Evolutionary conservation across 2,888 invertebrate genomes (phyloP), one percentile per base, ranked within the genome.

Genomic region (Parnassius glacialis): DNA sequence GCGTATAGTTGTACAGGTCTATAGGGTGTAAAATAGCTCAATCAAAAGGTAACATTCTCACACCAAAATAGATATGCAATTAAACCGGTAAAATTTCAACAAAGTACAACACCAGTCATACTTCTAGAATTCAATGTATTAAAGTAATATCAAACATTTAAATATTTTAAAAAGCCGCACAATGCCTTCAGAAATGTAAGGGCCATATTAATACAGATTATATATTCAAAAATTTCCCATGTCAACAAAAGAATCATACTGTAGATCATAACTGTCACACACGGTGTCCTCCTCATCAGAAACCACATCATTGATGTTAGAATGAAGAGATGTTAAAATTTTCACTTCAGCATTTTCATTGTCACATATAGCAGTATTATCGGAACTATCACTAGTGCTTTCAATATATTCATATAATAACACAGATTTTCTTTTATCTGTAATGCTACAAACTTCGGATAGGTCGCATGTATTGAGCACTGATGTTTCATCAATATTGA

Each of bases 211-310:
- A 58, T 62, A 59, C 50, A 16, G 63, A 56, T 63, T 1, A 58
- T 44, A 59, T 43, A 58, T 54, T 71, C 78, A 92, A 80, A 92
- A 92, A 72, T 90, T 90, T 64, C 92, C 92, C 90, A 92, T 90
- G 76, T 92, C 92, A 75, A 92, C 85, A 75, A 90, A 90, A 68
- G 92, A 92, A 73, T 92, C 92, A 68, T 92, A 92, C 69, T 92
- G 92, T 55, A 90, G 73, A 68, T 92, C 92, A 67, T 83, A 85
- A 71, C 78, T 77, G 68, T 89, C 90, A 64, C 81, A 81, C 45
- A 83, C 69, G 45, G 79, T 72, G 57, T 85, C 85, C n/a, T 84
- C 70, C 44, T 62, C 61, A 59, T 66, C 66, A 34, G 72, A 65
- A 59, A 74, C 59, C 47, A 25, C 52, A 12, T 12, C 69, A 62